phyloP scores from a whole-genome alignment of 2,888 invertebrate species.

The Leptopilina syphax region DNA sequence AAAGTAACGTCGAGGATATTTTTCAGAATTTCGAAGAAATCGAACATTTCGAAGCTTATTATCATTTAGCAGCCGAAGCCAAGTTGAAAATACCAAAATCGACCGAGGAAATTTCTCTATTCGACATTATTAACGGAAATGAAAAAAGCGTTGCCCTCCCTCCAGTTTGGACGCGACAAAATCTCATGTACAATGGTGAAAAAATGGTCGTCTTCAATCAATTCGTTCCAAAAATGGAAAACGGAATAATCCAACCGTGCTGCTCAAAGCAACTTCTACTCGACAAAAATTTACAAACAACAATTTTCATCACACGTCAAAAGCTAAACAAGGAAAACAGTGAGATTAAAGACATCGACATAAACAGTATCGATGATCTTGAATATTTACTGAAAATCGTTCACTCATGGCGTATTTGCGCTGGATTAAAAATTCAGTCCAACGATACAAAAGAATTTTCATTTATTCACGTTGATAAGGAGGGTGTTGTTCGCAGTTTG shows the following conservation, averaged over 20 bases:
- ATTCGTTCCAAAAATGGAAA: constrained; percentile 37
- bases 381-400: neutral
- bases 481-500: neutral
- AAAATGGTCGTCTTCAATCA: constrained; percentile 29
- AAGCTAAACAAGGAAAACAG: constrained; percentile 16
- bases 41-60: neutral
- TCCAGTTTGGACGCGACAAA: constrained; percentile 27
- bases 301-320: constrained; percentile 33
- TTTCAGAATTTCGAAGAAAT: neutral
- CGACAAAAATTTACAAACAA: constrained; percentile 1
- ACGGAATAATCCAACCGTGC: neutral
- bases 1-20: neutral
- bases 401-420: neutral
- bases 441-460: neutral
- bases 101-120: neutral
- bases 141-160: constrained; percentile 18
- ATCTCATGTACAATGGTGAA: constrained; percentile 35
- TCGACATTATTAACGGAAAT: constrained; percentile 1
- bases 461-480: constrained; percentile 19
- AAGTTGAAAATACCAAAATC: neutral
- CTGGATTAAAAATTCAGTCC: neutral
- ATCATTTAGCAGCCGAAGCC: neutral
- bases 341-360: neutral
- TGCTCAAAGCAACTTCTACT: neutral
- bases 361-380: neutral